Evolutionary conservation across 2,888 invertebrate genomes (phyloP).

Genomic region (Ornithoptera alexandrae): DNA sequence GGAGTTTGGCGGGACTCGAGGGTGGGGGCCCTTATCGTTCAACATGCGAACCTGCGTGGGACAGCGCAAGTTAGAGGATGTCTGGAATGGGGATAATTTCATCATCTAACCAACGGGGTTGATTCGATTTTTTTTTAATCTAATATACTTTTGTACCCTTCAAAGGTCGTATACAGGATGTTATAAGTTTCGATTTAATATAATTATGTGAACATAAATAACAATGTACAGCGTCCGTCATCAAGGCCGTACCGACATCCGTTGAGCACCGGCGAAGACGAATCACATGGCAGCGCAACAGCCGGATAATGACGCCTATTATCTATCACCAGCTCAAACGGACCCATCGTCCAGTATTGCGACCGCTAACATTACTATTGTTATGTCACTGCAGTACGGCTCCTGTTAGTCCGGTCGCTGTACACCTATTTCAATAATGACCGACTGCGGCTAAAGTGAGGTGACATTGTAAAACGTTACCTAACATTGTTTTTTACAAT

Average conservation of each 20-base stretch:
- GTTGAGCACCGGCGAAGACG: constrained; percentile 19
- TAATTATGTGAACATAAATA: no score
- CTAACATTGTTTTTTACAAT: constrained; percentile 7
- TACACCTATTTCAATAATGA: constrained; percentile 23
- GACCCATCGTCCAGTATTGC: constrained; percentile 1
- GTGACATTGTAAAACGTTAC: constrained; percentile 19
- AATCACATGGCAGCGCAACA: constrained; percentile 41
- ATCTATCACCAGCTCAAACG: constrained; percentile 38
- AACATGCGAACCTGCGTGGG: no score
- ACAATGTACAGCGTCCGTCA: background rate
- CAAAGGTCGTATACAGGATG: no score
- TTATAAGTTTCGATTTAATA: no score
- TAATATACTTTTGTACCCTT: no score
- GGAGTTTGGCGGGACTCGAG: no score
- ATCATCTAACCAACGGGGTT: no score
- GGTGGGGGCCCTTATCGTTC: no score
- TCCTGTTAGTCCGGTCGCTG: constrained; percentile 3
- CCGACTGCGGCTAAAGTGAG: constrained; percentile 4
- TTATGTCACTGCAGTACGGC: constrained; percentile 13
- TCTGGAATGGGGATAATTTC: no score
- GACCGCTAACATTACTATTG: background rate
- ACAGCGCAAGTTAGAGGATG: no score
- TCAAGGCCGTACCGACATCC: constrained; percentile 21
- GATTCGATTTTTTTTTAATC: no score
- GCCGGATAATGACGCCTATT: constrained; percentile 62